Evolutionary conservation across 2,797 vertebrate genomes (phyloP), one percentile per base, ranked within the genome.

Genomic region (Yasuhikotakia modesta): DNA sequence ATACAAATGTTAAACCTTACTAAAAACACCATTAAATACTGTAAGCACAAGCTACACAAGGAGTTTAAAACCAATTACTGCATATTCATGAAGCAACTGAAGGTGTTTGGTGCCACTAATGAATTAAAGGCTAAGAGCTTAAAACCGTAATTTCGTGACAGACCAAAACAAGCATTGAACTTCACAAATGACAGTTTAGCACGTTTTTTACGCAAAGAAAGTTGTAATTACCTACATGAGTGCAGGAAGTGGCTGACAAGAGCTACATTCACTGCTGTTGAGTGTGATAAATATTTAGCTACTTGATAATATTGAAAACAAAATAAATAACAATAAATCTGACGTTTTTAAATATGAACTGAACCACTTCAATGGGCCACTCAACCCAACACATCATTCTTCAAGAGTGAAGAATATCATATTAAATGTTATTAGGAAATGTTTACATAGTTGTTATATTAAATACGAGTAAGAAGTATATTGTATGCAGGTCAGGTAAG

Each of bases 41-140:
- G n/a, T n/a, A n/a, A n/a, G n/a, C n/a, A n/a, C n/a, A 83, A 73
- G 74, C 79, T 79, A 72, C n/a, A n/a, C 70, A 73, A 81, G 70
- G 70, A 52, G 76, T 50, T 83, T 70, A 78, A 79, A 78, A 80
- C 79, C 82, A 87, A 85, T 87, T 85, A 85, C 79, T 63, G 78
- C 80, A 64, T 78, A 84, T 84, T 82, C 64, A 84, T 81, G 43
- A 84, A 79, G 67, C 43, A 57, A 67, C 71, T 70, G 55, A 65
- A 65, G 76, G 81, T 65, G 76, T 78, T 81, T 60, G 65, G 64
- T 72, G 63, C 57, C 52, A 55, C 19, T 74, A 73, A 79, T 72
- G 55, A 76, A 76, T 71, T 75, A 71, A 66, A 76, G 65, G 64
- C 70, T 66, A 45, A 70, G 45, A 81, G 61, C 67, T 74, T 45